Base-by-base conservation (phyloP, 1,140 invertebrate genomes). In the Augochlora pura region DNA sequence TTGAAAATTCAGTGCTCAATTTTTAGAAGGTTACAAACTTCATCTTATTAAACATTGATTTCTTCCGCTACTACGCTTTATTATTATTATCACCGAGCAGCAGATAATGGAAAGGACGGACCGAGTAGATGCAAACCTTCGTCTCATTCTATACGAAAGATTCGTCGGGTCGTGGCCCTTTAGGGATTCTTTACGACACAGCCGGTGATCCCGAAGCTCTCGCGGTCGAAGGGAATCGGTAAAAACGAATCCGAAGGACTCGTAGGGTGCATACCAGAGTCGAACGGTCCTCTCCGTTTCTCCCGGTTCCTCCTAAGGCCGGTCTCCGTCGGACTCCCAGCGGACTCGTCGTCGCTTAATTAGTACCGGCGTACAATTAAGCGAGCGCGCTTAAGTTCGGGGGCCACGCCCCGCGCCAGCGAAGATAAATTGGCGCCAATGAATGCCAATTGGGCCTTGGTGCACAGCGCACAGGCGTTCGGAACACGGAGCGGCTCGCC, bases 391-490 rank as follows among this genome's bases (percentile, higher is more conserved):
- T 83, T 78, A 84, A 79, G 86, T 87, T 86, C 65, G 72, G 60
- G 42, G 70, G 57, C 84, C 79, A 85, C 85, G 82, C 83, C 83
- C 68, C 82, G 66, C 73, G 63, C 81, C 79, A 62, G 64, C 67
- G 67, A 77, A 87, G 78, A 86, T 88, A 87, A 88, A 88, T 88
- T 87, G 85, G 75, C 75, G 80, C 77, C 86, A 83, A 88, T 88
- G 87, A 88, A 88, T 88, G 83, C 78, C 87, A 88, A 88, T 88
- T 88, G 87, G 72, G 63, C 77, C 77, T 32, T 32, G 69, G 57
- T 65, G 67, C 32, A 63, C 63, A 81, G 67, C 27, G 68, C 63
- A 81, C 63, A 80, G 42, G 57, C 75, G 57, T 59, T 67, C 12
- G 66, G 60, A 65, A 80, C 77, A 38, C 72, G 59, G 52, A 32